Conservation (phyloP, 1,140 invertebrate species). For the Dysdera silvatica region DNA sequence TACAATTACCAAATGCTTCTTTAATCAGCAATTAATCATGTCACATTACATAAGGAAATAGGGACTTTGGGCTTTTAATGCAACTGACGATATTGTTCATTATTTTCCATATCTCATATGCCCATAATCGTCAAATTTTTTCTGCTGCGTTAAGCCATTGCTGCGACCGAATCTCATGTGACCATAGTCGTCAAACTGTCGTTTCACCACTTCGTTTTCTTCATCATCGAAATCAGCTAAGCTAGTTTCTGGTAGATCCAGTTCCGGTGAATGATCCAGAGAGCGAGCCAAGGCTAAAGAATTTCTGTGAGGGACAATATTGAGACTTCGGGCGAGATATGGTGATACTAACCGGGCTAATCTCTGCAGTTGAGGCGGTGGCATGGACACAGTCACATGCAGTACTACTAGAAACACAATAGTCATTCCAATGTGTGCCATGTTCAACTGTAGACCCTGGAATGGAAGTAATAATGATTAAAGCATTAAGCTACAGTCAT, state of each 20-base stretch:
- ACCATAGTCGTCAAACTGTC: conserved; percentile 56
- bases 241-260: conserved; percentile 35
- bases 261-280: not conserved
- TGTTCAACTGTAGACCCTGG: no score
- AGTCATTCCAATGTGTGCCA: no score
- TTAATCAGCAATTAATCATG: no score
- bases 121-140: conserved; percentile 58
- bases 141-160: conserved; percentile 34
- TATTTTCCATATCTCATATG: conserved; percentile 56
- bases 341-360: conserved; percentile 9
- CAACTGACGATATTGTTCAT: no score
- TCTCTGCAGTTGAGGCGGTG: not conserved
- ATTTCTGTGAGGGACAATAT: no score
- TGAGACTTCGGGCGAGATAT: not conserved
- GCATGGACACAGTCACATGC: not conserved
- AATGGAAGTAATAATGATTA: no score
- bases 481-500: no score
- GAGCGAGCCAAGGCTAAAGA: conserved; percentile 15
- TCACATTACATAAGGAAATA: no score
- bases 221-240: conserved; percentile 51
- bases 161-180: conserved; percentile 54
- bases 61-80: no score
- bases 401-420: no score
- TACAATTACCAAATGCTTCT: no score
- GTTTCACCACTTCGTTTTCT: conserved; percentile 47